A percentile compares a stretch with the other conserved stretches of the same genome.
Conservation (phyloP, 2,888 invertebrate genomes). For the Atethmia centrago region DNA sequence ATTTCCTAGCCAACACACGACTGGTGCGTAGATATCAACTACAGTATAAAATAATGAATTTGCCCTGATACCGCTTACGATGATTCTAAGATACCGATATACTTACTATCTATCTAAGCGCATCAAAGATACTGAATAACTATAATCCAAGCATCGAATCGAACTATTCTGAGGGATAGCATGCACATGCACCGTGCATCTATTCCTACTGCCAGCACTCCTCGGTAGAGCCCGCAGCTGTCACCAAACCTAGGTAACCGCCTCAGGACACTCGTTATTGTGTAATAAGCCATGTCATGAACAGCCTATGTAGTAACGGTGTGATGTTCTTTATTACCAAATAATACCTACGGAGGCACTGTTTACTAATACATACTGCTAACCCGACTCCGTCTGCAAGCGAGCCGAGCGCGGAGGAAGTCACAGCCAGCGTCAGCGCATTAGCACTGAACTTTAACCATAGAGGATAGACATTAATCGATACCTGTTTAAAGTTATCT, state of each 20-base stretch:
- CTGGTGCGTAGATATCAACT: background rate
- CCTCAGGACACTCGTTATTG: background rate
- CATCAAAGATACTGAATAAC: background rate
- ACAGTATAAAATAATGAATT: background rate
- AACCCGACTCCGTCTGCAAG: background rate
- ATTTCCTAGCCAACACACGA: background rate
- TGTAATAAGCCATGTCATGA: background rate
- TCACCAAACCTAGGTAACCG: background rate
- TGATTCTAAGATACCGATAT: background rate
- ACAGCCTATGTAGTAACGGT: background rate
- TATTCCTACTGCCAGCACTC: background rate
- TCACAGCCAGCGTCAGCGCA: background rate
- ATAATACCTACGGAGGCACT: background rate
- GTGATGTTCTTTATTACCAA: background rate
- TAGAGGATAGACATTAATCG: background rate
- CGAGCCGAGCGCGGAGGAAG: background rate
- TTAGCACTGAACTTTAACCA: background rate
- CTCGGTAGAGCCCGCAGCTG: background rate
- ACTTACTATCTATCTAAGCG: background rate
- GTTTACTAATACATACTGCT: background rate
- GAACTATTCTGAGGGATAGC: background rate
- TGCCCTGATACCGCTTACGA: background rate
- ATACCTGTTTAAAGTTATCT: background rate
- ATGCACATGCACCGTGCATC: background rate
- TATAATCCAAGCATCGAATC: background rate